Evolutionary conservation across 2,888 invertebrate species (phyloP).

Genomic region (Bembecia ichneumoniformis): DNA sequence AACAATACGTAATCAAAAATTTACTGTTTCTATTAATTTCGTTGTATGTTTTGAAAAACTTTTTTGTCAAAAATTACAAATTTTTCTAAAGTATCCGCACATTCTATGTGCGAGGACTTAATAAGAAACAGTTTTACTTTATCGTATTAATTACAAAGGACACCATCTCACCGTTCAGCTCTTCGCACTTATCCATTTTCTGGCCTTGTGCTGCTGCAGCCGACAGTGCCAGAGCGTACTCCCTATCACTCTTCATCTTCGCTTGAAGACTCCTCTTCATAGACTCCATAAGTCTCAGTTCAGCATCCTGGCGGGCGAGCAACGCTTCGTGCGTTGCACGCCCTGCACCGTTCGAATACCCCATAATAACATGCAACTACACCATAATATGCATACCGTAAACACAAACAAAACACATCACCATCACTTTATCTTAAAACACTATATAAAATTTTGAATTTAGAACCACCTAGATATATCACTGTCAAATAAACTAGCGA

Average conservation of each 20-base stretch:
- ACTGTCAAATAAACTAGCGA: constrained; percentile 16
- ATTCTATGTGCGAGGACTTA: no score
- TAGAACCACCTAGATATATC: constrained; percentile 21
- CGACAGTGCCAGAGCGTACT: constrained; percentile 88
- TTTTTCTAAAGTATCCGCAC: no score
- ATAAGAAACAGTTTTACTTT: no score
- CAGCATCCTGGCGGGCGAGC: constrained; percentile 91
- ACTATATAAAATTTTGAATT: constrained; percentile 30
- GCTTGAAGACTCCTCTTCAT: constrained; percentile 89
- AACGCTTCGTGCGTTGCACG: constrained; percentile 93
- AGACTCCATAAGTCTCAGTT: constrained; percentile 90
- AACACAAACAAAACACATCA: constrained; percentile 64
- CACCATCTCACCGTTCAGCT: constrained; percentile 76
- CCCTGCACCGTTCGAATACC: constrained; percentile 91
- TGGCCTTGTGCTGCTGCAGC: constrained; percentile 86
- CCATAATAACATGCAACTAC: constrained; percentile 70
- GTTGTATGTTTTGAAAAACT: no score
- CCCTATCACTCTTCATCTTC: constrained; percentile 92
- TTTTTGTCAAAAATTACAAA: no score
- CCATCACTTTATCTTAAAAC: constrained; percentile 44
- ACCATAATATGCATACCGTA: constrained; percentile 52
- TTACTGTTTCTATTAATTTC: no score
- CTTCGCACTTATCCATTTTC: constrained; percentile 85
- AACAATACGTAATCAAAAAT: no score
- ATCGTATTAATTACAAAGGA: no score